Conservation (phyloP, 2,797 vertebrate genomes). For the Sebastes matsubarae region DNA sequence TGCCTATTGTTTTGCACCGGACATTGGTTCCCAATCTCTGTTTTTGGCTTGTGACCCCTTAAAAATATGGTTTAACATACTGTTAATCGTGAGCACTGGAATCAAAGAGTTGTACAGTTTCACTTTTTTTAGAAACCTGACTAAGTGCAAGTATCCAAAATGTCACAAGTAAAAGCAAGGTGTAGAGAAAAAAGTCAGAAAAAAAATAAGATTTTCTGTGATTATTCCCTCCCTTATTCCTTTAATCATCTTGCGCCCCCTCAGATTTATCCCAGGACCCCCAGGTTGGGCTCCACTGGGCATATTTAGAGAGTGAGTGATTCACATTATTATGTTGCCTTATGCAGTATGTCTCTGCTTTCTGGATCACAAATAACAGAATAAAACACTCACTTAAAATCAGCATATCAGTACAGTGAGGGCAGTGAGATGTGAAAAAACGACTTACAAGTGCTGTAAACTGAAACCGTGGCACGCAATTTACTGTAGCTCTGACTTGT, state of each 20-base stretch:
- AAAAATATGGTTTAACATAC: not conserved
- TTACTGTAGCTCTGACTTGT: not conserved
- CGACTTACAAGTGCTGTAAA: not conserved
- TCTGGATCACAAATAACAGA: not conserved
- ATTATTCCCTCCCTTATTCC: too few species aligned
- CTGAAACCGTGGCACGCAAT: not conserved
- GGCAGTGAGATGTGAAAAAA: conserved; percentile 1
- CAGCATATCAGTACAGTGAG: not conserved
- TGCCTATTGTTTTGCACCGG: rapidly evolving
- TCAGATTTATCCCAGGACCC: not conserved
- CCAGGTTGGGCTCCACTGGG: not conserved
- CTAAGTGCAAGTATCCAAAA: too few species aligned
- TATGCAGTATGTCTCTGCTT: not conserved
- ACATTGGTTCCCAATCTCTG: not conserved
- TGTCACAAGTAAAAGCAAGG: too few species aligned
- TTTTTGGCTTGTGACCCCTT: not conserved
- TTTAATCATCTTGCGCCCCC: too few species aligned
- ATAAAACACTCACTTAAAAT: conserved; percentile 4
- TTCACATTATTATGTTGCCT: not conserved
- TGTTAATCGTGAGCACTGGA: not conserved
- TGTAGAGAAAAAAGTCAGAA: not conserved
- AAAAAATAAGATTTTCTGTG: not conserved
- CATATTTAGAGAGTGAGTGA: not conserved
- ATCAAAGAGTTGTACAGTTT: too few species aligned
- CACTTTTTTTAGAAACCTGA: too few species aligned